Evolutionary conservation across 2,888 invertebrate species (phyloP), one percentile per base, ranked within the genome.

Genomic region (Smittia sp.): DNA sequence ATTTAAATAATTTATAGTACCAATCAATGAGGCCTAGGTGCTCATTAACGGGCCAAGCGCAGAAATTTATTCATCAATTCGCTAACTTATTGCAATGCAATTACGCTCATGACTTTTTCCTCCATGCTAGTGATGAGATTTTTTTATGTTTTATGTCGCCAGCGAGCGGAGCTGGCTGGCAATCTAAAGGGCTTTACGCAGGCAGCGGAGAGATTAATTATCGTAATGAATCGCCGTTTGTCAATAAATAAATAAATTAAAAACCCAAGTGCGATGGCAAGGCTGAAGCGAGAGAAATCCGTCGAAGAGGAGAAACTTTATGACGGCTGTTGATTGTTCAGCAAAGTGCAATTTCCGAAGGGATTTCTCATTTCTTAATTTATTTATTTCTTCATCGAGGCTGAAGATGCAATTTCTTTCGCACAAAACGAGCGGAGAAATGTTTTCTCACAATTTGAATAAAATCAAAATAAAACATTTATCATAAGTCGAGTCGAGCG

Each of bases 401-500:
- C n/a, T 11, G n/a, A 46, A 46, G 11, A 38, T 38, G 15, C 11
- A 46, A 15, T 46, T 46, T n/a, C 15, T 46, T 15, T 46, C 15
- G n/a, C 46, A 46, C 46, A 46, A 15, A 2, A n/a, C 6, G 15
- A 46, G n/a, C 4, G n/a, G 15, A 46, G 2, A 46, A 13, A 3
- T 46, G 6, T 46, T 15, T 3, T 46, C 46, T 13, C 32, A 32
- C 32, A 32, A 62, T 62, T 62, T 62, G 62, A 62, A 62, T 62
- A 62, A 62, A 20, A 62, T 62, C 62, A 62, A 3, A 62, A 62
- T 62, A 62, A 62, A 62, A 62, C 62, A 62, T 62, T 62, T 22
- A 62, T 62, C 62, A 62, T 22, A 3, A 15, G n/a, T 6, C 4
- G 52, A 2, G 2, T 46, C 32, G 32, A 32, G 52, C 52, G 15